phyloP scores from a whole-genome alignment of 2,797 vertebrate species.

The Cheirogaleus major region DNA sequence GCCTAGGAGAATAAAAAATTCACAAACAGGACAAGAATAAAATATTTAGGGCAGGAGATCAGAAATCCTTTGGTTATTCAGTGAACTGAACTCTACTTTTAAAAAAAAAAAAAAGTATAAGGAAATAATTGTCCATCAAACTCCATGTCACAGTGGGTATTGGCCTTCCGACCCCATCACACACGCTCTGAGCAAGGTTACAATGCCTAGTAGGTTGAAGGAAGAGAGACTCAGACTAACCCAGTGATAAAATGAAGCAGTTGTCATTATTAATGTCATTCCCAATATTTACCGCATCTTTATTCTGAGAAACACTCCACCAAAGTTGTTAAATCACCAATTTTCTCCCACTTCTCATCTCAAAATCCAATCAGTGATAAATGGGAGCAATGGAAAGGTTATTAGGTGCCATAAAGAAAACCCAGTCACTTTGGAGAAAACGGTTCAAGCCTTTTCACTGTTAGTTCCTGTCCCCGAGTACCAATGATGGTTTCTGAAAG shows the following conservation, averaged over 20 bases:
- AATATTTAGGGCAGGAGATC: conserved; percentile 76
- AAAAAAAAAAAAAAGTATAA: not conserved
- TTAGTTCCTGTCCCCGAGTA: not conserved
- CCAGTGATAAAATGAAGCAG: not conserved
- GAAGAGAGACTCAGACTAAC: conserved; percentile 33
- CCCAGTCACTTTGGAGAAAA: not conserved
- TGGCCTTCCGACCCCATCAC: not conserved
- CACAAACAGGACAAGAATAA: conserved; percentile 73
- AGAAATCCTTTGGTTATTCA: conserved; percentile 73
- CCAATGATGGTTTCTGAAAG: not conserved
- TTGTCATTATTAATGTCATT: not conserved
- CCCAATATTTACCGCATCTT: not conserved
- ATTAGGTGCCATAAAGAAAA: not conserved
- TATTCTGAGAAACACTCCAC: conserved; percentile 19
- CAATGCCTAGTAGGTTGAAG: not conserved
- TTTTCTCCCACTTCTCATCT: not conserved
- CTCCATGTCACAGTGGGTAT: conserved; percentile 35
- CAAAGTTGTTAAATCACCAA: not conserved
- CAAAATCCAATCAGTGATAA: not conserved
- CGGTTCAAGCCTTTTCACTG: not conserved
- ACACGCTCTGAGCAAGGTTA: not conserved
- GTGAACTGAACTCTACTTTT: conserved; percentile 66
- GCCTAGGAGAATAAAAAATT: conserved; percentile 63
- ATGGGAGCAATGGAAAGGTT: not conserved
- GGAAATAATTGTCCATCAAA: conserved; percentile 54